Base-by-base conservation (phyloP, 2,888 invertebrate genomes). In the Timema cristinae region DNA sequence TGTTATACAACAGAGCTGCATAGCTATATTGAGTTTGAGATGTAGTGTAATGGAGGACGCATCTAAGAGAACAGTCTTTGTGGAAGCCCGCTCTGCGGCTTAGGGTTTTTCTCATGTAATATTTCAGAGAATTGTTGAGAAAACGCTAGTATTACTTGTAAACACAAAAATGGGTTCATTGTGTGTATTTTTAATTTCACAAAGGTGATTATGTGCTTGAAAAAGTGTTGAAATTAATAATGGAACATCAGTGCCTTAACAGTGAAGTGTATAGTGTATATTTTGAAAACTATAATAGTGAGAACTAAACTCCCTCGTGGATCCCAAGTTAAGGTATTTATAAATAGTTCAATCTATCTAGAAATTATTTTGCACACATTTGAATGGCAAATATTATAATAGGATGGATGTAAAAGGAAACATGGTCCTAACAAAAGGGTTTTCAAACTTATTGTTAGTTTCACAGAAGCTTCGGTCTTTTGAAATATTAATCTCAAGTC, bases 11-110 rank as follows among this genome's bases (percentile, higher is more conserved):
- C 32, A 61, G 61, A 16, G 32, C 47, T 52, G 68, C 52, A 68
- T 47, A 51, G 68, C 68, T 51, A 54, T 49, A 51, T 70, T 67
- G 63, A 59, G 67, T 59, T 61, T 70, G 50, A 13, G 59, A 63
- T 71, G 67, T 71, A 56, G 32, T 47, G 50, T 71, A 71, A 50
- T 67, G 59, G 67, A 59, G 68, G 50, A 70, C 67, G 54, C 66
- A 70, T 51, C 70, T 51, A 32, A 61, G 68, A 68, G 52, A 68
- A 51, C 13, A 68, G 68, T 68, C 54, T 68, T 51, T 54, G 49
- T 68, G 68, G 68, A 68, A 54, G 68, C 68, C 68, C 51, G 68
- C 68, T 32, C 6, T 67, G 67, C n/a, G 51, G 32, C 32, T 32
- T 32, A 32, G 32, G 32, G 32, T 32, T 2, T 32, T 32, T 32